Evolutionary conservation across 2,888 invertebrate species (phyloP).

Genomic region (Andrena bicolor): DNA sequence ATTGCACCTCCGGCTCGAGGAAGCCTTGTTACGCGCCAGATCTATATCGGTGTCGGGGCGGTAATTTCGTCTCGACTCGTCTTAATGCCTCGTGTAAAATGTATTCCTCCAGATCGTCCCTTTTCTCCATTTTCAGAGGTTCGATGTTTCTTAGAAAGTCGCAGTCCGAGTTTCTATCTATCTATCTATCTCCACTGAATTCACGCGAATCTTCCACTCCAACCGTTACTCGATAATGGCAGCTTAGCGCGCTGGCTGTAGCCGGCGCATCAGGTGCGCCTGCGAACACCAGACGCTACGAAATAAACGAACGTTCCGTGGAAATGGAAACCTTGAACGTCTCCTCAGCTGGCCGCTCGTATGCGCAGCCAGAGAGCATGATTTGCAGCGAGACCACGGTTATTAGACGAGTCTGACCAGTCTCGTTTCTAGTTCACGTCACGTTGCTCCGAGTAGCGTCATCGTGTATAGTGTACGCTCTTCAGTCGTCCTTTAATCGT

Average conservation of each 20-base stretch:
- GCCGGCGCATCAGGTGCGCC: conserved; percentile 46
- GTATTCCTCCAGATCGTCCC: not conserved
- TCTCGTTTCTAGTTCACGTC: conserved; percentile 45
- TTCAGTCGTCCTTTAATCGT: not conserved
- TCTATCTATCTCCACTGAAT: not conserved
- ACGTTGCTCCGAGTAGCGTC: conserved; percentile 12
- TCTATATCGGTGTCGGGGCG: conserved; percentile 11
- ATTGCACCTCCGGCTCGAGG: not conserved
- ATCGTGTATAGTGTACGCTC: not conserved
- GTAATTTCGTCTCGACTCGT: not conserved
- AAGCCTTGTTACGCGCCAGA: not conserved
- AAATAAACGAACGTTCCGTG: conserved; percentile 73
- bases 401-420: conserved; percentile 73
- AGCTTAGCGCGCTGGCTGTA: not conserved
- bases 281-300: conserved; percentile 31
- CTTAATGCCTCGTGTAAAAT: not conserved
- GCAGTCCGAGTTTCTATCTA: not conserved
- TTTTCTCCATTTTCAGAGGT: too few species aligned
- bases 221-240: not conserved
- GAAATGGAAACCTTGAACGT: conserved; percentile 78
- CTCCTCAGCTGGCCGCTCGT: conserved; percentile 69
- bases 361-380: conserved; percentile 12
- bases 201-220: not conserved
- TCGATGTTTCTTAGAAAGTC: not conserved
- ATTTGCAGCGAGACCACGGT: conserved; percentile 68